Base-by-base conservation (phyloP, 1,140 invertebrate species). In the Zaprionus tsacasi region DNA sequence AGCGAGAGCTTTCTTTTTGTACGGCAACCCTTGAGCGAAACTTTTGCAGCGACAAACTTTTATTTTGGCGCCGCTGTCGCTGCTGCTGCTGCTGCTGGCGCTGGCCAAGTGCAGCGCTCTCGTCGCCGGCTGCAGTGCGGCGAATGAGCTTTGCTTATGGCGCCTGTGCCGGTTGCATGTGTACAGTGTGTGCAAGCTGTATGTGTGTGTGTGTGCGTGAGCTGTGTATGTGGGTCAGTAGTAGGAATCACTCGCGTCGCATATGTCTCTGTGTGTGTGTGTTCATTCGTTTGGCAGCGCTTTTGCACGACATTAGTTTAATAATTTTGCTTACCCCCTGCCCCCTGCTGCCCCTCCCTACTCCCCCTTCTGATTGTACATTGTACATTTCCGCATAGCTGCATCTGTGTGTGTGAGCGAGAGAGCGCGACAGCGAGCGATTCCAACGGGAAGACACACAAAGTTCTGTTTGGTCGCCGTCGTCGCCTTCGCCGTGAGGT, bases 211-310 rank as follows among this genome's bases (percentile, higher is more conserved):
- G 65, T 48, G 30, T 68, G 55, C 21, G 12, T 54, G 48, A 36
- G 25, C 67, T 30, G 48, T 64, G 58, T 86, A 89, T 81, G 81
- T 89, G 85, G 85, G 85, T 89, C 85, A 89, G 85, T 89, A 89
- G 85, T 88, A 85, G 78, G 78, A 87, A 80, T 48, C 54, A 80
- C 52, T 88, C 82, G 77, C 61, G 83, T 76, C 73, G 76, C 78
- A 54, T 69, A 77, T 80, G 73, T 71, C 36, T 71, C 21, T 21
- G 21, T 21, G 21, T 21, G 21, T 21, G 21, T 21, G 21, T 21
- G 21, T 86, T 86, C 76, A 73, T 75, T 75, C 36, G 55, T n/a
- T 45, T 13, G 33, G 13, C 30, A 58, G 65, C 59, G 65, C 56
- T 72, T 54, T 82, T 70, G 64, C 66, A 36, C 69, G 63, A 78